Evolutionary conservation across 2,888 invertebrate species (phyloP).

Genomic region (Rhamphomyia laevipes): DNA sequence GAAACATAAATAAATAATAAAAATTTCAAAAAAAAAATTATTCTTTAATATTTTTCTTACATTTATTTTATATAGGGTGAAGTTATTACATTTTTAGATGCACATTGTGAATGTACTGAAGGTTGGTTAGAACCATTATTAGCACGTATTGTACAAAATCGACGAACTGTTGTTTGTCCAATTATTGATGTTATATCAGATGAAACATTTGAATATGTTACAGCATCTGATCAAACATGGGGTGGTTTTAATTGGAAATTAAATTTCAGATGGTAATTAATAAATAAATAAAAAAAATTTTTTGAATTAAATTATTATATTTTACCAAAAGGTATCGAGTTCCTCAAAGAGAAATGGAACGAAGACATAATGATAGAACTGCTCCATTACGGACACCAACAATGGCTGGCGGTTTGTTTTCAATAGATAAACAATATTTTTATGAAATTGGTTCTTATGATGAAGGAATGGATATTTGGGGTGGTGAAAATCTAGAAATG

Average conservation of each 20-base stretch:
- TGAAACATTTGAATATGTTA: conserved; percentile 97
- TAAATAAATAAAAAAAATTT: neutral
- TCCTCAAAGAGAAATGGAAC: conserved; percentile 90
- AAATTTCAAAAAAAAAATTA: neutral
- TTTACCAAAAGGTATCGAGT: conserved; percentile 81
- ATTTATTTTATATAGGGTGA: conserved; percentile 26
- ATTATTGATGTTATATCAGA: conserved; percentile 99
- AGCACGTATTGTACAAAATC: conserved; percentile 81
- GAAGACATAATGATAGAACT: conserved; percentile 85
- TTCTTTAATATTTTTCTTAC: neutral
- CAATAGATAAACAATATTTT: conserved; percentile 93
- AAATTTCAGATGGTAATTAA: conserved; percentile 87
- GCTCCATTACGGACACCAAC: conserved; percentile 90
- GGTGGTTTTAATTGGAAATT: conserved; percentile 99
- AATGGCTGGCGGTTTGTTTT: conserved; percentile 94
- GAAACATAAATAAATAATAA: conserved; percentile 35
- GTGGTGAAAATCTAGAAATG: conserved; percentile 46
- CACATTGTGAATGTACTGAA: conserved; percentile 53
- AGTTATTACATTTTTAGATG: conserved; percentile 38
- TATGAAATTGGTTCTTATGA: conserved; percentile 97
- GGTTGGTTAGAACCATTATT: conserved; percentile 98
- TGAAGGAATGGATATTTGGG: conserved; percentile 99
- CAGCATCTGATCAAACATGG: conserved; percentile 99
- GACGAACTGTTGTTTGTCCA: conserved; percentile 91
- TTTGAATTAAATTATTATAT: neutral